Evolutionary conservation across 2,888 invertebrate genomes (phyloP).

Genomic region (Drosophila robusta): DNA sequence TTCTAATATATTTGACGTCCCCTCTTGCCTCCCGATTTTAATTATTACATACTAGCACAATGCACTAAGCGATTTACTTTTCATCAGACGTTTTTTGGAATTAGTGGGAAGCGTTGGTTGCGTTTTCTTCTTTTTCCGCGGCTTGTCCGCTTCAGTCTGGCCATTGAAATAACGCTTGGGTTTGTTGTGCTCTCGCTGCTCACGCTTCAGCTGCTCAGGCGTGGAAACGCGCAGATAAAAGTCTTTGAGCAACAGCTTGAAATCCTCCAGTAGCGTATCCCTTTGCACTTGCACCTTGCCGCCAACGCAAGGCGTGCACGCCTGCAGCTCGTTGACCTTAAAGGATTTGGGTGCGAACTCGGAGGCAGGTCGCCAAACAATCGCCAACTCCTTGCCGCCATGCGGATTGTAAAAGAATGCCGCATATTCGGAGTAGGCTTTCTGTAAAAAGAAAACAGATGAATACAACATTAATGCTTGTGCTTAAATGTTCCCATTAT

Average conservation of each 20-base stretch:
- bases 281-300: slow-evolving; percentile 74
- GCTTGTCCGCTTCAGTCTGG: slow-evolving; percentile 5
- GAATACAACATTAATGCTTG: not conserved
- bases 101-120: not conserved
- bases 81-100: slow-evolving; percentile 29
- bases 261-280: slow-evolving; percentile 82
- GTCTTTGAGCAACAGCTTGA: slow-evolving; percentile 83
- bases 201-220: slow-evolving; percentile 59
- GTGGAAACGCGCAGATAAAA: slow-evolving; percentile 79
- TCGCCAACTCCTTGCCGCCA: slow-evolving; percentile 94
- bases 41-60: slow-evolving; percentile 19
- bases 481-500: too few species aligned
- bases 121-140: slow-evolving; percentile 25
- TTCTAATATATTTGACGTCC: slow-evolving; percentile 3
- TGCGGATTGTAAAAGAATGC: slow-evolving; percentile 95
- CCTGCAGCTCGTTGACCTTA: slow-evolving; percentile 87
- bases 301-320: slow-evolving; percentile 60
- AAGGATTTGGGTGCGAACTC: slow-evolving; percentile 88
- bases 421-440: slow-evolving; percentile 91
- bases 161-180: slow-evolving; percentile 61
- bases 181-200: slow-evolving; percentile 43
- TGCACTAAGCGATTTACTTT: slow-evolving; percentile 37
- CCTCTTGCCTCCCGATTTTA: not conserved
- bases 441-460: slow-evolving; percentile 85
- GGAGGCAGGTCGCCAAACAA: slow-evolving; percentile 91